Evolutionary conservation across 2,797 vertebrate genomes (phyloP).

Genomic region (Peromyscus attwateri): DNA sequence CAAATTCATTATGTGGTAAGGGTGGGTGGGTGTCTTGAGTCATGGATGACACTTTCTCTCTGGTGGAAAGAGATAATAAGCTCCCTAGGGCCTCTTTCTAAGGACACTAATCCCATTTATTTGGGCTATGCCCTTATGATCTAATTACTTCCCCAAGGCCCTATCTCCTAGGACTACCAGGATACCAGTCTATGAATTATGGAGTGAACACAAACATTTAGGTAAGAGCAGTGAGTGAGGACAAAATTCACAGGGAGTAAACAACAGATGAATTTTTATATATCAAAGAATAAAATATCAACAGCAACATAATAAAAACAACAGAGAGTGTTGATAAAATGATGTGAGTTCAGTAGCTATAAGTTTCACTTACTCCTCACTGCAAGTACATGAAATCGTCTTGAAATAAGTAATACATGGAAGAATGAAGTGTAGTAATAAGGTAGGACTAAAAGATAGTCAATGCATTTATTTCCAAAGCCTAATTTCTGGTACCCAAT

Average conservation of each 20-base stretch:
- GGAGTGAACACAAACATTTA: not conserved
- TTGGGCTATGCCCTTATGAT: not conserved
- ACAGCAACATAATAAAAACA: not conserved
- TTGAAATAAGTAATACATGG: not conserved
- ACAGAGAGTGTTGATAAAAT: not conserved
- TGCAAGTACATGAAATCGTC: not conserved
- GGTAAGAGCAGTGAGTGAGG: not conserved
- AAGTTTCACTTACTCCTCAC: not conserved
- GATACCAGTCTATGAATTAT: not conserved
- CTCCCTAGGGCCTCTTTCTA: slow-evolving; percentile 14
- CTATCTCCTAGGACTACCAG: not conserved
- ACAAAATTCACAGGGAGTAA: not conserved
- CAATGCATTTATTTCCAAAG: not conserved
- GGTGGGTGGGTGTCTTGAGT: not conserved
- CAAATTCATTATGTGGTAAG: not conserved
- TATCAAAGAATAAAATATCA: not conserved
- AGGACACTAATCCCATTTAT: slow-evolving; percentile 26
- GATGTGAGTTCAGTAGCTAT: not conserved
- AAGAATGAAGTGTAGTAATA: not conserved
- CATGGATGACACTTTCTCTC: not conserved
- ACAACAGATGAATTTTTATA: not conserved
- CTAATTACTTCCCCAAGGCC: slow-evolving; percentile 29
- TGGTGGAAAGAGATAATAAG: not conserved
- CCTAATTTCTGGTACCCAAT: not conserved
- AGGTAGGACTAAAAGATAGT: not conserved